Evolutionary conservation across 2,888 invertebrate genomes (phyloP).

Genomic region (Argyra leucocephala): DNA sequence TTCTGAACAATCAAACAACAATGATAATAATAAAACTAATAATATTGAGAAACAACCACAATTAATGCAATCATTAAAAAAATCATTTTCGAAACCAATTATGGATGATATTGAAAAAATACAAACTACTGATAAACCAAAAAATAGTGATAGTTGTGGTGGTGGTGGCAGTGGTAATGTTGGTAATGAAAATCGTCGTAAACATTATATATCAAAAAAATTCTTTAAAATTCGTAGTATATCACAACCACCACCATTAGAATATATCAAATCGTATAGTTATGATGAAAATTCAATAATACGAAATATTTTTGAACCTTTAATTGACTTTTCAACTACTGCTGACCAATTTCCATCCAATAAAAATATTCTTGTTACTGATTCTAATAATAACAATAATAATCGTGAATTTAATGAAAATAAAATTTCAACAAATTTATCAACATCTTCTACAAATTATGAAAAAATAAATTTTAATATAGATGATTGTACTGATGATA

Average conservation of each 20-base stretch:
- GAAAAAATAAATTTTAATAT: too few relatives aligned
- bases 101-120: not conserved
- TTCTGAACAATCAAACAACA: too few relatives aligned
- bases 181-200: not conserved
- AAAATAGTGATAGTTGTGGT: not conserved
- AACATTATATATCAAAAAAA: constrained; percentile 8
- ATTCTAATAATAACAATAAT: too few relatives aligned
- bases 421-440: too few relatives aligned
- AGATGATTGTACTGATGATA: too few relatives aligned
- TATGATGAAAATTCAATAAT: too few relatives aligned
- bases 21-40: too few relatives aligned
- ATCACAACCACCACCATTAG: constrained; percentile 17
- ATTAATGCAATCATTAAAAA: not conserved
- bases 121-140: not conserved
- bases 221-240: constrained; percentile 16
- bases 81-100: not conserved
- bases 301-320: not conserved
- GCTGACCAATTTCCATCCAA: too few relatives aligned
- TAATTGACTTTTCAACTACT: not conserved
- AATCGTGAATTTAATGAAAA: too few relatives aligned
- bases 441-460: too few relatives aligned
- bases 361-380: too few relatives aligned
- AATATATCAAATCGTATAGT: not conserved
- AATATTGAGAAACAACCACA: not conserved
- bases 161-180: too few relatives aligned